Conservation (phyloP, 1,140 invertebrate species). For the Whitmania pigra region DNA sequence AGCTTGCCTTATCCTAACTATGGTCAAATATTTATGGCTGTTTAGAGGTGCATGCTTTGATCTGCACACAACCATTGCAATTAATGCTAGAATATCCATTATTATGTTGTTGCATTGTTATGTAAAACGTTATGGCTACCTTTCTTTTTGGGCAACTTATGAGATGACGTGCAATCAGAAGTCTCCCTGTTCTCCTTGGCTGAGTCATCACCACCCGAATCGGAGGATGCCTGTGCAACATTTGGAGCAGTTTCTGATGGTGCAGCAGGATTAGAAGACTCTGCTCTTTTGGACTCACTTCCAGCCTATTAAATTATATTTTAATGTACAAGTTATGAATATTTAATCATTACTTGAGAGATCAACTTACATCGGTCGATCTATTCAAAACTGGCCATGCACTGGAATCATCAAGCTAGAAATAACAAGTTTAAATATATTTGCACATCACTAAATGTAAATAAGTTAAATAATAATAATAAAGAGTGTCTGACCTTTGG, state of each 20-base stretch:
- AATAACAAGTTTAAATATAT: background rate
- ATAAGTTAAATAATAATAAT: background rate
- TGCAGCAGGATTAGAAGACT: background rate
- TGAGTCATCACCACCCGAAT: conserved; percentile 32
- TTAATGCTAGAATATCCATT: background rate
- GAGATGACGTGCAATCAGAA: too few species aligned
- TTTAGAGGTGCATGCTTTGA: background rate
- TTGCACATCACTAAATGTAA: background rate
- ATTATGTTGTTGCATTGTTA: too few species aligned
- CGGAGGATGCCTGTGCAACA: background rate
- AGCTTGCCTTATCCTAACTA: too few species aligned
- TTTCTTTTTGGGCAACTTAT: too few species aligned
- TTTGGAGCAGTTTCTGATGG: background rate
- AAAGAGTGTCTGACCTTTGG: background rate
- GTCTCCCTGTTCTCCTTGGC: conserved; percentile 32
- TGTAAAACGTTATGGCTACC: too few species aligned
- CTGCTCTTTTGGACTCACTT: conserved; percentile 6
- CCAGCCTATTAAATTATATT: background rate
- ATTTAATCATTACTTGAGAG: background rate
- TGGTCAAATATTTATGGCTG: too few species aligned
- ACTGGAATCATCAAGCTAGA: conserved; percentile 11
- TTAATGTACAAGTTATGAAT: background rate
- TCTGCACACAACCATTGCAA: background rate
- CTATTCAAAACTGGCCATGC: conserved; percentile 11
- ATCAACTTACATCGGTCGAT: conserved; percentile 10